Percentiles rank a stretch among this genome's conserved stretches.
Evolutionary conservation across 2,888 invertebrate species (phyloP).

Genomic region (Beris morrisii): DNA sequence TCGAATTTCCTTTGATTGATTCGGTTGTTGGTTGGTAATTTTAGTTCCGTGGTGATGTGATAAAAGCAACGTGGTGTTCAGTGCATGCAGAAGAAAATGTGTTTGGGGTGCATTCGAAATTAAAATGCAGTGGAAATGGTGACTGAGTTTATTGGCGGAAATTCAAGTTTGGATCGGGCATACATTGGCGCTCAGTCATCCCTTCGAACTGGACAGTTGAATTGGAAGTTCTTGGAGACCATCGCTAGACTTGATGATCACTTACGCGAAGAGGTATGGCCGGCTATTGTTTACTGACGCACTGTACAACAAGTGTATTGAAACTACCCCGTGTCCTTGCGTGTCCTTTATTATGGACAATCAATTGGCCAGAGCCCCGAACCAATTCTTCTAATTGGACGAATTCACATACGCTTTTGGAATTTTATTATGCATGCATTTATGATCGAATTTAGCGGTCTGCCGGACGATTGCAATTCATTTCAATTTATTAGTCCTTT

Average conservation of each 20-base stretch:
- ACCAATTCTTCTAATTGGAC: too few species aligned
- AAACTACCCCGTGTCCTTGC: not conserved
- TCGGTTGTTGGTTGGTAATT: too few species aligned
- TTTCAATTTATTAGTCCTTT: constrained; percentile 28
- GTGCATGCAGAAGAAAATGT: constrained; percentile 7
- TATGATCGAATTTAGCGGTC: constrained; percentile 16
- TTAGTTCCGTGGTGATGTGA: too few species aligned
- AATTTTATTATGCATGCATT: constrained; percentile 12
- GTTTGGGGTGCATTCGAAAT: constrained; percentile 8
- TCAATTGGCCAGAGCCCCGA: too few species aligned
- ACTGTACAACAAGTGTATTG: not conserved
- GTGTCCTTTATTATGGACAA: too few species aligned
- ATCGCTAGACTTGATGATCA: constrained; percentile 45
- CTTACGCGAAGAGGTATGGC: constrained; percentile 43
- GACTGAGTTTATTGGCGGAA: constrained; percentile 43
- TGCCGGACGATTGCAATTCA: constrained; percentile 22
- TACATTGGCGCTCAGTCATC: not conserved
- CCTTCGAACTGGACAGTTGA: constrained; percentile 42
- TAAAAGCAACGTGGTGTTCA: not conserved
- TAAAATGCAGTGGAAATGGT: constrained; percentile 44
- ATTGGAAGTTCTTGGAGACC: constrained; percentile 48
- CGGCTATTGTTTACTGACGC: too few species aligned
- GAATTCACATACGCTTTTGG: too few species aligned
- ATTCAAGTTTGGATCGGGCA: constrained; percentile 39
- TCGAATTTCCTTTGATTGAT: too few species aligned